These are phyloP conservation scores for Eupithecia vulgata DNA, from an alignment of 2,888 invertebrate genomes.

Conservation along the genomic window DNA sequence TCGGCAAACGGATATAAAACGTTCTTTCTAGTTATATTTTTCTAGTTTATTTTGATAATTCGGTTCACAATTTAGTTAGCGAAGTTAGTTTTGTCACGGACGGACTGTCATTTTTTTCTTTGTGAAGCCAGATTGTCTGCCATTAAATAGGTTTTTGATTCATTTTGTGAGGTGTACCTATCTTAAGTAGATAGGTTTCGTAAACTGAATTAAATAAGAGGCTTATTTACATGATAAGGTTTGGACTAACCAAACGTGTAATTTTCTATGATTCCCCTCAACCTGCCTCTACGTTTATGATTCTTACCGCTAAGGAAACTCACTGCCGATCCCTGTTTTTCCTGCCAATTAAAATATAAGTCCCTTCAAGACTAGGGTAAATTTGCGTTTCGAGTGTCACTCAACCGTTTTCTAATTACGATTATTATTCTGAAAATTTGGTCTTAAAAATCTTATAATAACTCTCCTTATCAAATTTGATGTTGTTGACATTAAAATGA, in stretches of 20 bases:
- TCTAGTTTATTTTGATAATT: not conserved
- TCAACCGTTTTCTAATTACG: not conserved
- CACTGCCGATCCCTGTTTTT: not conserved
- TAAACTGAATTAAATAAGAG: not conserved
- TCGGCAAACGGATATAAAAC: not conserved
- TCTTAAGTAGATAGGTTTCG: not conserved
- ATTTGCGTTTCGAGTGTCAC: conserved; percentile 2
- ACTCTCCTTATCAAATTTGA: not conserved
- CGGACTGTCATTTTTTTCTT: too few relatives aligned
- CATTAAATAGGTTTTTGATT: not conserved
- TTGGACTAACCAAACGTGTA: not conserved
- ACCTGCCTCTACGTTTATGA: not conserved
- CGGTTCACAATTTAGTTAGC: not conserved
- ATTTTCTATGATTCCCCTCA: not conserved
- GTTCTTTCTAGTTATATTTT: not conserved
- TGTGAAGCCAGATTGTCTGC: not conserved
- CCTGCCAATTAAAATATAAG: not conserved
- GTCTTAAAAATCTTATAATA: not conserved
- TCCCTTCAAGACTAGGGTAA: not conserved
- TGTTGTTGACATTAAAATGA: not conserved
- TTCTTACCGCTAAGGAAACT: not conserved
- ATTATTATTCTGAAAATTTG: not conserved
- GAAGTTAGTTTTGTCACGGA: not conserved
- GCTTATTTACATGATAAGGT: not conserved
- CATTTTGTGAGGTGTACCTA: not conserved